These are phyloP conservation scores for Gandaritis pyraliata DNA, from an alignment of 2,888 invertebrate genomes.

Conservation along the genomic window DNA sequence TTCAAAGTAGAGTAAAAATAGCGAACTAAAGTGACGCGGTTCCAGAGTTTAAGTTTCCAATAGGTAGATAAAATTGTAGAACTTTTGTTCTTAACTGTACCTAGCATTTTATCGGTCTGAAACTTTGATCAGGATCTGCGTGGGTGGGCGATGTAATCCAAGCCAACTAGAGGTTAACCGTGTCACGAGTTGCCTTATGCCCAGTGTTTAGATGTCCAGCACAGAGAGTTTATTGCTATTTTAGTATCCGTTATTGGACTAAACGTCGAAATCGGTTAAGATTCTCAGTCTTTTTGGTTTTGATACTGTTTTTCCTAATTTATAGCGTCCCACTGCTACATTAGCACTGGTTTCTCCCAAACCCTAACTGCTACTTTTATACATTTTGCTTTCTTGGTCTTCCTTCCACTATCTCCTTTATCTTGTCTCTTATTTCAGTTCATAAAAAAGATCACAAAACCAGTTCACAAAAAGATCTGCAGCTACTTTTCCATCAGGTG, in stretches of 20 bases:
- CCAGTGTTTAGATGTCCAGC: not conserved
- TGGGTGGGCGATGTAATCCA: slow-evolving; percentile 16
- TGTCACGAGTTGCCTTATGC: not conserved
- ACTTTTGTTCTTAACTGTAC: slow-evolving; percentile 6
- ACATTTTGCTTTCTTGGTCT: too few relatives aligned
- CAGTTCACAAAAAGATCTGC: too few relatives aligned
- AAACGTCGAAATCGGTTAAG: too few relatives aligned
- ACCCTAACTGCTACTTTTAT: too few relatives aligned
- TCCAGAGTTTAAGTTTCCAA: not conserved
- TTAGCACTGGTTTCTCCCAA: too few relatives aligned
- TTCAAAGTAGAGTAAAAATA: not conserved
- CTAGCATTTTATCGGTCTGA: slow-evolving; percentile 4
- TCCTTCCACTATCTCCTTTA: too few relatives aligned
- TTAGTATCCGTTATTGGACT: not conserved
- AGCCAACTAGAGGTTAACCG: slow-evolving; percentile 3
- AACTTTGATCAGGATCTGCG: slow-evolving; percentile 12
- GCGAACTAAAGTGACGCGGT: not conserved
- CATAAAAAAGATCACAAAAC: too few relatives aligned
- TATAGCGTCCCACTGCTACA: too few relatives aligned
- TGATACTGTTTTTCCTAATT: too few relatives aligned
- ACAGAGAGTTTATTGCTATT: slow-evolving; percentile 1
- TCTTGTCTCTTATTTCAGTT: too few relatives aligned
- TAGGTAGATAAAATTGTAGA: not conserved
- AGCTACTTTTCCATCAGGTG: too few relatives aligned
- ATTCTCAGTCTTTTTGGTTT: too few relatives aligned